Base-by-base conservation (phyloP, 2,113 vertebrate species). In the Poecile atricapillus region DNA sequence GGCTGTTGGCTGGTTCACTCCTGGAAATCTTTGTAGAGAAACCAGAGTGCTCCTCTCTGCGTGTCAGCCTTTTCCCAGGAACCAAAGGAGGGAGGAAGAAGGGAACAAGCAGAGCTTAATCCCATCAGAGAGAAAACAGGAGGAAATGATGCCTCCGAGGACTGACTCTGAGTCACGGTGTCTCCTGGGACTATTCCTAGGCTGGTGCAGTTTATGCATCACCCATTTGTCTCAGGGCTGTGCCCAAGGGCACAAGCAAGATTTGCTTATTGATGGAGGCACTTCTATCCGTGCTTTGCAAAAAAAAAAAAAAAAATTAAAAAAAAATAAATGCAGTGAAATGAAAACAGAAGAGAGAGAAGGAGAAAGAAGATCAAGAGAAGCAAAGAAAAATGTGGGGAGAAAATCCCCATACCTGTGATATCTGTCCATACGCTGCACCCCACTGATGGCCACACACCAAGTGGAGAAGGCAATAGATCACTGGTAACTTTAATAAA, bases 181-280 rank as follows among this genome's bases (percentile, higher is more conserved):
- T 96, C 93, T 96, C 92, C 94, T 88, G 80, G 89, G 93, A 94
- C 91, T 87, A 43, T 58, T 96, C 81, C 83, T 84, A 60, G 65
- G 87, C 77, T 93, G 94, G 65, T 89, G 77, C 84, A 91, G 73
- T 84, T 92, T 41, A 35, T 91, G 94, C 89, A 94, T 92, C 93
- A 95, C 56, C 73, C 89, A 31, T 46, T 64, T 89, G 73, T 74
- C 95, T 85, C 84, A 76, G 77, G 91, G 94, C 95, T 85, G 49
- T 91, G 81, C 95, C 91, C 77, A 41, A 68, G 77, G 93, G 84
- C 77, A 70, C 24, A 8, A 68, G 27, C 50, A 49, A 71, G 39
- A 31, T 95, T 92, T 95, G 83, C 73, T 39, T 94, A 75, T 92
- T 95, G 81, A 89, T 95, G 93, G 87, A 89, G 65, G 56, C 65